Evolutionary conservation across 2,888 invertebrate genomes (phyloP), one percentile per base, ranked within the genome.

Genomic region (Arge pagana): DNA sequence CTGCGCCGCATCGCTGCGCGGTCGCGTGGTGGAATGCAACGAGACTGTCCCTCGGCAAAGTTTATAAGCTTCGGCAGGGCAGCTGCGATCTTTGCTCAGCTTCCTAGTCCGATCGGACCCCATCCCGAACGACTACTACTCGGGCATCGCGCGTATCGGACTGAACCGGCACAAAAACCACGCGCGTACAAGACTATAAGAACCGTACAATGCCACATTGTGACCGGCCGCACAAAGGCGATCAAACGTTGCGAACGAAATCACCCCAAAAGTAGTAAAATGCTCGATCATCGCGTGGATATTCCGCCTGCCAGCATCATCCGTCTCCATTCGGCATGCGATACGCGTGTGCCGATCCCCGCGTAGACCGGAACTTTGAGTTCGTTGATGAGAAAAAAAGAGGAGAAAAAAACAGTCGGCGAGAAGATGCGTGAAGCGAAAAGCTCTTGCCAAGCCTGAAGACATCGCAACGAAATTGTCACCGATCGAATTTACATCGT

Each of bases 161-260:
- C 50, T 23, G 10, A 31, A 33, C 11, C n/a, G 16, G 57, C 58
- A 67, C 65, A 67, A 65, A 67, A 65, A 60, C 59, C 58, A 54
- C 52, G 58, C 54, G 51, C 54, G 54, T 55, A 65, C 56, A 71
- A 72, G 67, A 71, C 70, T 66, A 63, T 65, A 58, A 61, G 56
- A 52, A 56, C 53, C 50, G 58, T 55, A 70, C 72, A 73, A 72
- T 72, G 63, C 58, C 57, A 63, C 69, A 67, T 70, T 72, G 71
- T 69, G 61, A 67, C 66, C 62, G 61, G 60, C 60, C 61, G 57
- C 55, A 68, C 67, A 72, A 71, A 64, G 61, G 58, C 57, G 50
- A 48, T 55, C 53, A 57, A 56, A 56, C 51, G 52, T 26, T 53
- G 53, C 54, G 56, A 39, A 35, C 48, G 41, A 60, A 62, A 57